These are phyloP conservation scores for Agonopterix arenella DNA, from an alignment of 2,888 invertebrate species.

Conservation along the genomic window DNA sequence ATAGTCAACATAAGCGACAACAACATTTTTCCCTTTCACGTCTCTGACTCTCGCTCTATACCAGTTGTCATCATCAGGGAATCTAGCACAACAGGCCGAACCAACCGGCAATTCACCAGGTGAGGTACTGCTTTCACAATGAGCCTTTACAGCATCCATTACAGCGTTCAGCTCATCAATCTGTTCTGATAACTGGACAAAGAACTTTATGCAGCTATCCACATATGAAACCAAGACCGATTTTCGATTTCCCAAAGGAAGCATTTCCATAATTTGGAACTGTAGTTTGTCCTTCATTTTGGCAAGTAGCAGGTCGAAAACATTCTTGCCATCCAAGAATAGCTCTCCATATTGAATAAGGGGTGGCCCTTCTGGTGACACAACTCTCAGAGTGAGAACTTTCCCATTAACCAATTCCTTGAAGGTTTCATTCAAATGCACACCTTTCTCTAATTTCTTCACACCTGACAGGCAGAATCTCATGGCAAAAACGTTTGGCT, in stretches of 20 bases:
- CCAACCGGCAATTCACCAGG: constrained; percentile 73
- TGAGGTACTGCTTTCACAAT: constrained; percentile 71
- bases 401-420: constrained; percentile 81
- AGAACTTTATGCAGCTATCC: constrained; percentile 84
- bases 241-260: constrained; percentile 47
- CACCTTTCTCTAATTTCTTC: constrained; percentile 77
- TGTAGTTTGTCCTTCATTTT: constrained; percentile 59
- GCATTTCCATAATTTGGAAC: constrained; percentile 54
- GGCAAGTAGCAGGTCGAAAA: constrained; percentile 73
- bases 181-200: constrained; percentile 81
- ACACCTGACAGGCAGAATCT: constrained; percentile 84
- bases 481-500: constrained; percentile 85
- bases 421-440: constrained; percentile 82
- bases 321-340: constrained; percentile 76
- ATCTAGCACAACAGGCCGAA: constrained; percentile 87
- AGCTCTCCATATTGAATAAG: constrained; percentile 86
- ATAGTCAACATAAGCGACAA: constrained; percentile 94
- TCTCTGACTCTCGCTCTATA: constrained; percentile 90
- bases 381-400: constrained; percentile 80
- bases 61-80: constrained; percentile 89
- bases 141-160: constrained; percentile 80
- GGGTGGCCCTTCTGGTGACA: constrained; percentile 82
- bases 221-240: constrained; percentile 80
- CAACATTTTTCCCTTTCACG: constrained; percentile 74
- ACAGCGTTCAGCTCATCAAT: constrained; percentile 78